Conservation (phyloP, 2,113 vertebrate genomes). For the Lepisosteus osseus region DNA sequence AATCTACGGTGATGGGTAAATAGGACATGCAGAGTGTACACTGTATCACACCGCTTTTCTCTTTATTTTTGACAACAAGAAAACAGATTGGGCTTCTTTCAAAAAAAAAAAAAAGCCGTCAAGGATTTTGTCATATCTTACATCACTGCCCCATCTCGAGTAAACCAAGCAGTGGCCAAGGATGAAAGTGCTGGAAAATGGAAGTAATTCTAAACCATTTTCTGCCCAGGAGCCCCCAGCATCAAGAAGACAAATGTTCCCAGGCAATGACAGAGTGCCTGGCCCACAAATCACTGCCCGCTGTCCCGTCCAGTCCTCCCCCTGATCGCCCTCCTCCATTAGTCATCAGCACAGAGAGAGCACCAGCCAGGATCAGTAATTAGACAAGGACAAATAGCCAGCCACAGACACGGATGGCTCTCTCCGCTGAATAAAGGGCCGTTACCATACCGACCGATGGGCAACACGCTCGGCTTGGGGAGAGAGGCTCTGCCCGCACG, state of each 20-base stretch:
- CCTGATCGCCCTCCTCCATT: constrained; percentile 72
- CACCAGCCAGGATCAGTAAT: constrained; percentile 85
- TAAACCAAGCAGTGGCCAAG: constrained; percentile 50
- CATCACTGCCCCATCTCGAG: constrained; percentile 48
- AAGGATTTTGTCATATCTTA: constrained; percentile 66
- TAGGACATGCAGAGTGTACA: background rate
- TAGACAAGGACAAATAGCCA: constrained; percentile 91
- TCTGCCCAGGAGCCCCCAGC: constrained; percentile 60
- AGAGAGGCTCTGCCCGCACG: constrained; percentile 38
- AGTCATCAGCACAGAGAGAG: constrained; percentile 83
- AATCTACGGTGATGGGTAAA: too few species aligned
- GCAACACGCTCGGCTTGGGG: constrained; percentile 46
- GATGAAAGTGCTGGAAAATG: constrained; percentile 71
- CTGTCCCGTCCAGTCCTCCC: constrained; percentile 67
- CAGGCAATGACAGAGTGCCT: constrained; percentile 78
- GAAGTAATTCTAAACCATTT: constrained; percentile 75
- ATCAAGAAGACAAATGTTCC: constrained; percentile 81
- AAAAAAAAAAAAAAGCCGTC: constrained; percentile 59
- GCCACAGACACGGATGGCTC: constrained; percentile 61
- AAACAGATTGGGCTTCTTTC: constrained; percentile 54
- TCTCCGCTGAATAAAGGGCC: constrained; percentile 71
- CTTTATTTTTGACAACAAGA: constrained; percentile 45
- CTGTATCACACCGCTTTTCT: constrained; percentile 1
- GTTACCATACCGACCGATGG: constrained; percentile 71
- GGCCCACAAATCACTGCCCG: constrained; percentile 82